A percentile compares a stretch with the other conserved stretches of the same genome.
Evolutionary conservation across 2,113 vertebrate genomes (phyloP).

Genomic region (cat (Felis catus)): DNA sequence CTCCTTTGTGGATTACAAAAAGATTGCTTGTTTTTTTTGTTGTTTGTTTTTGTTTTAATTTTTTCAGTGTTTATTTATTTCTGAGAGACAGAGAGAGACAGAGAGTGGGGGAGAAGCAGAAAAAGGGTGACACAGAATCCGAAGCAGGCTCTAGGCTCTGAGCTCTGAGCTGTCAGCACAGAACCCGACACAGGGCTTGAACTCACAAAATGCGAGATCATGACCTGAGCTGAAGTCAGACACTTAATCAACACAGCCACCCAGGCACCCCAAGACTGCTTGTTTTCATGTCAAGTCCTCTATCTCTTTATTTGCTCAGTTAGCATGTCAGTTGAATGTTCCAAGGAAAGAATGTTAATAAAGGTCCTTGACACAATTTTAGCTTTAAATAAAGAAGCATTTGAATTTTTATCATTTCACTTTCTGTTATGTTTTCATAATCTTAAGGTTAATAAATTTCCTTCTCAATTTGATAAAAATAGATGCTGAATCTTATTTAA

Average conservation of each 20-base stretch:
- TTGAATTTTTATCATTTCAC: background rate
- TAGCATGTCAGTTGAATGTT: background rate
- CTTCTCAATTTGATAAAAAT: background rate
- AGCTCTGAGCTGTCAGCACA: too few relatives aligned
- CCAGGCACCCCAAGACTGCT: background rate
- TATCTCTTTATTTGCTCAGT: background rate
- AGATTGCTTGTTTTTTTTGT: background rate
- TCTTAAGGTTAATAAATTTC: background rate
- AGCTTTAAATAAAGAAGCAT: background rate
- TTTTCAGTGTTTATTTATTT: too few relatives aligned
- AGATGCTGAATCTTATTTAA: background rate
- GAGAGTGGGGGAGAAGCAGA: too few relatives aligned
- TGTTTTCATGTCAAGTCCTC: background rate
- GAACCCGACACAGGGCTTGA: too few relatives aligned
- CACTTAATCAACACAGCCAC: too few relatives aligned
- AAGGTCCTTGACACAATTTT: background rate
- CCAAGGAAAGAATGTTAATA: background rate
- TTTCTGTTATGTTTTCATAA: background rate
- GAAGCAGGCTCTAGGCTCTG: too few relatives aligned
- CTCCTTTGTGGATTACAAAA: background rate
- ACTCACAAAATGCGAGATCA: too few relatives aligned
- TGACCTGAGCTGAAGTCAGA: too few relatives aligned
- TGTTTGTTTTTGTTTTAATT: too few relatives aligned
- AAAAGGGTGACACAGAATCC: too few relatives aligned
- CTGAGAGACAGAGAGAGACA: too few relatives aligned